phyloP scores from a whole-genome alignment of 2,888 invertebrate genomes.

The Ditylenchus weischeri region DNA sequence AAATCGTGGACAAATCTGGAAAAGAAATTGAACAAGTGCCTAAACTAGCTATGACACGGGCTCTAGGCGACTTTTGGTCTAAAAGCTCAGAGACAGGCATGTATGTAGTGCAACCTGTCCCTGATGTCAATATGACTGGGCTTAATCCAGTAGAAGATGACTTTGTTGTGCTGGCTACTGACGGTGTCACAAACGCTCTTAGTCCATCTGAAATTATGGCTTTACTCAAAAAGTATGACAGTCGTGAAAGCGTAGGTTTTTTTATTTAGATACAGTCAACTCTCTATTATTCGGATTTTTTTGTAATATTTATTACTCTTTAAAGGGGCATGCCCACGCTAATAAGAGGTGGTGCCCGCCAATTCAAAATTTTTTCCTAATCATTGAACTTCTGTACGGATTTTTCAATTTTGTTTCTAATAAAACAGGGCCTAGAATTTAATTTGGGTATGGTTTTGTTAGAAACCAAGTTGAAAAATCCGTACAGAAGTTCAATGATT shows the following conservation, averaged over 20 bases:
- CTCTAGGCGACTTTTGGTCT: slow-evolving; percentile 94
- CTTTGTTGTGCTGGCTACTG: slow-evolving; percentile 90
- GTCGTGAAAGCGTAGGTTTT: not conserved
- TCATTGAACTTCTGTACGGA: too few species aligned
- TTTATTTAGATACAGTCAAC: not conserved
- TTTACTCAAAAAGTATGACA: not conserved
- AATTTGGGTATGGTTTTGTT: too few species aligned
- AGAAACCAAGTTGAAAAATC: too few species aligned
- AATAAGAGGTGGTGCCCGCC: too few species aligned
- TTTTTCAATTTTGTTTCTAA: too few species aligned
- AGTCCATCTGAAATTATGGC: slow-evolving; percentile 45
- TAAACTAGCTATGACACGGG: slow-evolving; percentile 82
- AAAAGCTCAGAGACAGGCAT: slow-evolving; percentile 84
- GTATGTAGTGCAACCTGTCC: slow-evolving; percentile 92
- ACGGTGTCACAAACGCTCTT: slow-evolving; percentile 94
- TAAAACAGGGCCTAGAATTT: too few species aligned
- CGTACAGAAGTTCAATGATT: too few species aligned
- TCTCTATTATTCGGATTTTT: too few species aligned
- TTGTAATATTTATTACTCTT: too few species aligned
- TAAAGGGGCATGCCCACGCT: too few species aligned
- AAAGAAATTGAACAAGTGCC: not conserved
- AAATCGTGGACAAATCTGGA: too few species aligned
- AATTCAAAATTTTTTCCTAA: too few species aligned
- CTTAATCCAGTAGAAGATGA: slow-evolving; percentile 63
- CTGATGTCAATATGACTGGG: slow-evolving; percentile 81